phyloP scores from a whole-genome alignment of 1,140 invertebrate genomes.

The Drosophila miranda region DNA sequence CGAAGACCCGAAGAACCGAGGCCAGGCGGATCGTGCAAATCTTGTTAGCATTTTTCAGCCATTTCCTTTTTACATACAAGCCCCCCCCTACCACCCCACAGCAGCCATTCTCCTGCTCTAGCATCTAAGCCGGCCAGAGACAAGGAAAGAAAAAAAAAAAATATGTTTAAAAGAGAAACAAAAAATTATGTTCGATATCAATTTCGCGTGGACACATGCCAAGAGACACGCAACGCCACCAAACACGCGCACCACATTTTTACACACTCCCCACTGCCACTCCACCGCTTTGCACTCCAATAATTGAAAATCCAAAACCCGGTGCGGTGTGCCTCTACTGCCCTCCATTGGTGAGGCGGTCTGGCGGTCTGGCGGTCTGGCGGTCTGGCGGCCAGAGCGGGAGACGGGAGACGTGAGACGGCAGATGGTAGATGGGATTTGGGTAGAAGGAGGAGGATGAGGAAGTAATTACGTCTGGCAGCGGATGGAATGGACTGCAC shows the following conservation, averaged over 20 bases:
- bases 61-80: slow-evolving; percentile 70
- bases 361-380: neutral
- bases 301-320: slow-evolving; percentile 33
- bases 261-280: neutral
- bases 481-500: slow-evolving; percentile 25
- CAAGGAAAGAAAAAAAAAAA: slow-evolving; percentile 10
- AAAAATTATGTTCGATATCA: slow-evolving; percentile 79
- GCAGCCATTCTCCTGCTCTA: neutral
- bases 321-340: slow-evolving; percentile 44
- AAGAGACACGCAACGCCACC: slow-evolving; percentile 78
- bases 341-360: slow-evolving; percentile 31
- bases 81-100: neutral
- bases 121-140: too few relatives aligned
- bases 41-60: slow-evolving; percentile 78
- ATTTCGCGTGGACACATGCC: slow-evolving; percentile 80
- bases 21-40: slow-evolving; percentile 68
- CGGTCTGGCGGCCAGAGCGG: neutral
- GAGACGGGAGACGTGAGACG: neutral
- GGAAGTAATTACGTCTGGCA: slow-evolving; percentile 58
- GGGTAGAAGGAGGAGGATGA: slow-evolving; percentile 1
- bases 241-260: slow-evolving; percentile 76
- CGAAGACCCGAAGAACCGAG: slow-evolving; percentile 30
- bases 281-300: slow-evolving; percentile 5
- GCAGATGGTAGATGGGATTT: neutral
- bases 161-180: slow-evolving; percentile 39